Percentiles rank a stretch among this genome's conserved stretches.
Conservation (phyloP, 2,888 invertebrate species). For the Apodemia mormo region DNA sequence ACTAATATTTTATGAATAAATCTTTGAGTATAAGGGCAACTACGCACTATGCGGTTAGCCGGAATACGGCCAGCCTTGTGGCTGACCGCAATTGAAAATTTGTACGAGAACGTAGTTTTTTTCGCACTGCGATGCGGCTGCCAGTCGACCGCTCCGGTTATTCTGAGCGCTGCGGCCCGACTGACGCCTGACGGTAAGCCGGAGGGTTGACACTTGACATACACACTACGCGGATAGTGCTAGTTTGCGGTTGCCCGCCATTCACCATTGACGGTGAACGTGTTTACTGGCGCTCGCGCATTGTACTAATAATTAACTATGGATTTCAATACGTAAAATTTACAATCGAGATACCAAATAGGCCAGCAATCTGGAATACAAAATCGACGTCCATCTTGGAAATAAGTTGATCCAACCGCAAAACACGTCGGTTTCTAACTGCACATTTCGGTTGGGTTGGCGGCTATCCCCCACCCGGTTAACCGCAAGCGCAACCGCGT, state of each 20-base stretch:
- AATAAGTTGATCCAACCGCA: constrained; percentile 32
- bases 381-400: constrained; percentile 24
- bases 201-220: no score
- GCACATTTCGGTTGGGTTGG: constrained; percentile 27
- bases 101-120: constrained; percentile 30
- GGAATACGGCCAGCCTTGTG: neutral
- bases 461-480: constrained; percentile 26
- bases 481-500: constrained; percentile 20
- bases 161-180: constrained; percentile 33
- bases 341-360: neutral
- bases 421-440: constrained; percentile 30
- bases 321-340: neutral
- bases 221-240: no score
- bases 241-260: constrained; percentile 29
- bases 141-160: no score
- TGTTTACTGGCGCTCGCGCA: neutral
- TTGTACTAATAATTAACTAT: constrained; percentile 4
- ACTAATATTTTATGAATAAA: no score
- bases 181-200: constrained; percentile 32
- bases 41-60: constrained; percentile 10
- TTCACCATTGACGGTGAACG: constrained; percentile 25
- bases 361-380: neutral
- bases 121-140: constrained; percentile 33
- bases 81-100: constrained; percentile 24
- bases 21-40: no score